Evolutionary conservation across 2,113 vertebrate species (phyloP).

Genomic region (Columbina picui): DNA sequence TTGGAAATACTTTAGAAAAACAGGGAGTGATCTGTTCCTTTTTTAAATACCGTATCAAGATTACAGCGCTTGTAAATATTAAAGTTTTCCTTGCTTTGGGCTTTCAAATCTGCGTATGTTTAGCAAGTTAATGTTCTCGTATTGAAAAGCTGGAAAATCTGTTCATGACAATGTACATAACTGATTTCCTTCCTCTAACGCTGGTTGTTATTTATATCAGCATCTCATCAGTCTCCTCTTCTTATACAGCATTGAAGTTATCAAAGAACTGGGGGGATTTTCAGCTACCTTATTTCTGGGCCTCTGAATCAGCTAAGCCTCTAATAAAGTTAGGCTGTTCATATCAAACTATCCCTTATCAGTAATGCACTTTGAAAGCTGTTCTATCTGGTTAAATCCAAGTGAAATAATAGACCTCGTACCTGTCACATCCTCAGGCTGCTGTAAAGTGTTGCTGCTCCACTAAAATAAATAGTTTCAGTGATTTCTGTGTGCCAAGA

Average conservation of each 20-base stretch:
- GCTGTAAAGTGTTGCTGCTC: neutral
- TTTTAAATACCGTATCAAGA: neutral
- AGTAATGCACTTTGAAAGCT: slow-evolving; percentile 64
- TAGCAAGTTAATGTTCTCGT: neutral
- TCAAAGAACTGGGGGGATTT: slow-evolving; percentile 8
- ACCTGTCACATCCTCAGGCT: slow-evolving; percentile 47
- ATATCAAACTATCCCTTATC: slow-evolving; percentile 46
- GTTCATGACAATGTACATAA: neutral
- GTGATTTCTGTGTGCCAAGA: neutral
- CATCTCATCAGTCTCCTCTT: slow-evolving; percentile 1
- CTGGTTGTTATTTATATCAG: neutral
- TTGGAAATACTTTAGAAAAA: neutral
- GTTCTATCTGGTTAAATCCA: slow-evolving; percentile 56
- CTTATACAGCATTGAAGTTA: neutral
- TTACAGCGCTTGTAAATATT: neutral
- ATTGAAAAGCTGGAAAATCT: neutral
- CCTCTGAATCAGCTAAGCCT: slow-evolving; percentile 34
- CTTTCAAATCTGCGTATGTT: neutral
- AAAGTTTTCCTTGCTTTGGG: neutral
- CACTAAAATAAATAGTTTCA: slow-evolving; percentile 9
- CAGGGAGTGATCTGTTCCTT: neutral
- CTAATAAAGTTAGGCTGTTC: slow-evolving; percentile 57
- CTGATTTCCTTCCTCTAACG: neutral
- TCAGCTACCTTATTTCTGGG: slow-evolving; percentile 40
- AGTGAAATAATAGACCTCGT: slow-evolving; percentile 54